Evolutionary conservation across 2,888 invertebrate species (phyloP), one percentile per base, ranked within the genome.

Genomic region (Apodemia hepburni): DNA sequence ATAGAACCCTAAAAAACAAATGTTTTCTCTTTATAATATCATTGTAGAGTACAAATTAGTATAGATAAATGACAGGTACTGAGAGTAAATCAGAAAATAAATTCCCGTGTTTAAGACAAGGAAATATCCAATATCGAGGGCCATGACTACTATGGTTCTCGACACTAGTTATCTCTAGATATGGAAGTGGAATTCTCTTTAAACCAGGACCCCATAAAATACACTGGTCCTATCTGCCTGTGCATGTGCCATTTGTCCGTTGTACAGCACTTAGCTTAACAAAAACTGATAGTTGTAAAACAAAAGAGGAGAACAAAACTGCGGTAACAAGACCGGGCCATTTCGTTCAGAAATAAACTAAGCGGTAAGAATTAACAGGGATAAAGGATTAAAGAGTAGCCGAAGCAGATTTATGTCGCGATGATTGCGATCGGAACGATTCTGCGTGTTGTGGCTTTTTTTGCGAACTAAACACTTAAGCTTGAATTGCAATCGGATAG

Each of bases 321-420:
- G 70, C 73, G 66, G 76, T 79, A 85, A 87, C 88, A 87, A 86
- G 89, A 85, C 81, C 85, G 80, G 81, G 77, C 85, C 87, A 84
- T 86, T 86, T 80, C 82, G 85, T 80, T 79, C 82, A 84, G 83
- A 85, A 86, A 90, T 90, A 90, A 90, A 90, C 89, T 87, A 89
- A 91, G 89, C 89, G 88, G 89, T 86, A 89, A 87, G 90, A 89
- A 89, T 89, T 87, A 91, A 90, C 89, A 87, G 84, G 86, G 87
- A 84, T 89, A 89, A 91, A 87, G 84, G 87, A 85, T 91, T 89
- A 84, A 89, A 89, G 88, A 87, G 90, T 90, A 90, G 90, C 90
- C 89, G 88, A 86, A 82, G 82, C 81, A 85, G 89, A 91, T 91
- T 91, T 91, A 91, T 91, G 90, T 85, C 83, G 86, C 83, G 80